A percentile compares a stretch with the other conserved stretches of the same genome.
phyloP scores from a whole-genome alignment of 2,797 vertebrate species.

The Miichthys miiuy region DNA sequence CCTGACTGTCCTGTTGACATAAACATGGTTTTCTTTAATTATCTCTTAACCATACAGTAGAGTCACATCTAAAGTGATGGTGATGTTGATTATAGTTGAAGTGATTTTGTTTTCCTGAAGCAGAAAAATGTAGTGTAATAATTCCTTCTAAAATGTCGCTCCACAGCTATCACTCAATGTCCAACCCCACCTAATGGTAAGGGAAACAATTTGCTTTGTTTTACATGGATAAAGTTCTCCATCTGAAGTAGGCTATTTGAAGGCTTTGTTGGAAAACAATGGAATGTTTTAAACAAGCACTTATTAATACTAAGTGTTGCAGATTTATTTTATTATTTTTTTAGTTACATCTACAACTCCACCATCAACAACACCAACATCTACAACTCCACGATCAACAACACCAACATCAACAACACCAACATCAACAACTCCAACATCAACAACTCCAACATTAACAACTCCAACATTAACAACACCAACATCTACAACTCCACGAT shows the following conservation, averaged over 20 bases:
- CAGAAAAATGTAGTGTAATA: not conserved
- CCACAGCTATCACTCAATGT: conserved; percentile 28
- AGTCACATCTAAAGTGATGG: no score
- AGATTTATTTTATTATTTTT: no score
- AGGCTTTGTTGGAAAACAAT: not conserved
- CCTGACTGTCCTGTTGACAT: not conserved
- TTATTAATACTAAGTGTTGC: no score
- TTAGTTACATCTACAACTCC: not conserved
- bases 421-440: not conserved
- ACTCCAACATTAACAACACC: not conserved
- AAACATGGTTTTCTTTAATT: no score
- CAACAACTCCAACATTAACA: not conserved
- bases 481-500: not conserved
- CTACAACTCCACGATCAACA: not conserved
- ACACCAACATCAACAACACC: rapidly evolving
- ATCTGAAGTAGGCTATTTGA: not conserved
- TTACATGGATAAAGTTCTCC: not conserved
- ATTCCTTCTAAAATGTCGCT: conserved; percentile 9
- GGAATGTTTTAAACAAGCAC: not conserved
- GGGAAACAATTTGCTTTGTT: not conserved
- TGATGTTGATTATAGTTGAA: not conserved
- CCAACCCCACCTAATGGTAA: conserved; percentile 19
- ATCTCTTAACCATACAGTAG: no score
- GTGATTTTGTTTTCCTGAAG: not conserved
- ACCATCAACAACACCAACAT: no score